Evolutionary conservation across 2,888 invertebrate species (phyloP).

Genomic region (Lutraria lutraria): DNA sequence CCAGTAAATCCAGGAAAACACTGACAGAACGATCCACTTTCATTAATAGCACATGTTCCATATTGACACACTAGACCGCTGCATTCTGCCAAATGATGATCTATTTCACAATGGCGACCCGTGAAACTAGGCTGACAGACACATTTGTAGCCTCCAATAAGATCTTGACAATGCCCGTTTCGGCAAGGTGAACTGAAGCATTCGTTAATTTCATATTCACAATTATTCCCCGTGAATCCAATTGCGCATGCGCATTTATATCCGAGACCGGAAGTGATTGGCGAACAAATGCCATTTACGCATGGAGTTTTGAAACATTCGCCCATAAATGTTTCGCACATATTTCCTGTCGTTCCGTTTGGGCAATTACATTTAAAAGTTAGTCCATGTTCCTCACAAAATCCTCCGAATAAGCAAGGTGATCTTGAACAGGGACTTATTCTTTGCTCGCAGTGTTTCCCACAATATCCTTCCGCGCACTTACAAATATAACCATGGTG

Average conservation of each 20-base stretch:
- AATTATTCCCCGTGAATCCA: constrained; percentile 54
- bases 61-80: constrained; percentile 40
- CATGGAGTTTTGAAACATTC: constrained; percentile 52
- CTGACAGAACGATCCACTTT: constrained; percentile 61
- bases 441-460: not conserved
- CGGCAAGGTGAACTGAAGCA: constrained; percentile 59
- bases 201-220: constrained; percentile 61
- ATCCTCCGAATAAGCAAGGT: constrained; percentile 48
- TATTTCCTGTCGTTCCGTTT: constrained; percentile 32
- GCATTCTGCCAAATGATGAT: constrained; percentile 25
- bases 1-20: constrained; percentile 67
- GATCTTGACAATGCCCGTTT: constrained; percentile 51
- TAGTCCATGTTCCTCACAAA: constrained; percentile 18
- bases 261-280: constrained; percentile 26
- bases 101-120: constrained; percentile 46
- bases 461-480: not conserved
- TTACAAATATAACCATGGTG: not conserved
- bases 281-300: constrained; percentile 46
- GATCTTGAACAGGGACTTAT: not conserved
- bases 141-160: constrained; percentile 49
- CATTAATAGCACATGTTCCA: constrained; percentile 60
- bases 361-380: constrained; percentile 47
- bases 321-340: constrained; percentile 51
- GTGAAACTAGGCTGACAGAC: constrained; percentile 33
- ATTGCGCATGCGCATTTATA: constrained; percentile 46